Percentiles rank a stretch among this genome's conserved stretches.
Evolutionary conservation across 2,113 vertebrate genomes (phyloP).

Genomic region (Chiloscyllium plagiosum): DNA sequence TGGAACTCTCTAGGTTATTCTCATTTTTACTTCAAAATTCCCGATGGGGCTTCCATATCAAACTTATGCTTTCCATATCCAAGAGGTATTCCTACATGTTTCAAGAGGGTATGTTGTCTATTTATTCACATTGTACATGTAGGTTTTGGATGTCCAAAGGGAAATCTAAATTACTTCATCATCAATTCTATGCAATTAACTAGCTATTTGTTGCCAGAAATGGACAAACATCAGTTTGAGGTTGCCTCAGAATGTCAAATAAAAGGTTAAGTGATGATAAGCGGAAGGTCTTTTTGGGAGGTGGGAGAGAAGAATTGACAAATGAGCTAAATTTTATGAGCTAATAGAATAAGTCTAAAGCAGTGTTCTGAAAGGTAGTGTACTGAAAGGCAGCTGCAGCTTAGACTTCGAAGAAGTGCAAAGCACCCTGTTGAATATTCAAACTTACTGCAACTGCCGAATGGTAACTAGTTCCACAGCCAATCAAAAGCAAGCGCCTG

Average conservation of each 20-base stretch:
- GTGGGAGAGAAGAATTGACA: not conserved
- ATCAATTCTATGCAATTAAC: not conserved
- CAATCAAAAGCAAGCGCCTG: constrained; percentile 82
- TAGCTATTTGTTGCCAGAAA: not conserved
- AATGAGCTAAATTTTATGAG: not conserved
- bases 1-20: not conserved
- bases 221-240: not conserved
- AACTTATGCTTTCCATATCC: not conserved
- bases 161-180: not conserved
- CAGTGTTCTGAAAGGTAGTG: not conserved
- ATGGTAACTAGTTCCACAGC: constrained; percentile 91
- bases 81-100: not conserved
- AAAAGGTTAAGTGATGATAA: not conserved
- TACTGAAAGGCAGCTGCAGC: not conserved
- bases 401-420: not conserved
- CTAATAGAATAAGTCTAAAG: not conserved
- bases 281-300: not conserved
- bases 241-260: not conserved
- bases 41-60: not conserved
- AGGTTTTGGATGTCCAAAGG: not conserved
- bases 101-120: not conserved
- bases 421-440: not conserved
- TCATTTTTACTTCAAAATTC: not conserved
- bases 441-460: constrained; percentile 82
- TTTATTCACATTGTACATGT: not conserved